phyloP scores from a whole-genome alignment of 2,888 invertebrate genomes.

The Pycnomerus fuliginosus region DNA sequence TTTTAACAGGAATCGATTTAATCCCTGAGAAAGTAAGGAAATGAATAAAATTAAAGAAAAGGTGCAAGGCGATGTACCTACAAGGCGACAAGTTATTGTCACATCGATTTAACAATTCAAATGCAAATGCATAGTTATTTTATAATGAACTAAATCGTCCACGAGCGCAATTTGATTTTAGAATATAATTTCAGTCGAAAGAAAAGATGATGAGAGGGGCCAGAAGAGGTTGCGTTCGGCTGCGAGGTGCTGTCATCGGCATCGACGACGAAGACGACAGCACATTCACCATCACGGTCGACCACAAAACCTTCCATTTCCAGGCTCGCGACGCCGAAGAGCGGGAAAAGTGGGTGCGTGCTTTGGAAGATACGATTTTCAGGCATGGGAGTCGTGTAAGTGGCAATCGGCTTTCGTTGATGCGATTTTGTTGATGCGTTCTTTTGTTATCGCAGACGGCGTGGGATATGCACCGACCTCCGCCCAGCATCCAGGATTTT shows the following conservation, averaged over 20 bases:
- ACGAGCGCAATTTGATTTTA: constrained; percentile 4
- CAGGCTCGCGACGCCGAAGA: constrained; percentile 96
- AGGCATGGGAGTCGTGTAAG: constrained; percentile 71
- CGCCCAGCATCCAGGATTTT: constrained; percentile 67
- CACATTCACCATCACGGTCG: constrained; percentile 98
- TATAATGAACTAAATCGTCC: too few species aligned
- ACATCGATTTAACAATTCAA: too few species aligned
- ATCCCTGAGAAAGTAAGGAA: too few species aligned
- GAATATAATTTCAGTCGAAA: constrained; percentile 74
- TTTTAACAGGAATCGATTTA: too few species aligned
- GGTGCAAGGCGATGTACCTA: too few species aligned
- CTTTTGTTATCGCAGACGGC: constrained; percentile 53
- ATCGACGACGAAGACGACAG: constrained; percentile 99
- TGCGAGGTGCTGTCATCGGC: constrained; percentile 96
- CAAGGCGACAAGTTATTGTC: too few species aligned
- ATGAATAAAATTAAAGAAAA: too few species aligned
- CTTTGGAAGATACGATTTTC: constrained; percentile 90
- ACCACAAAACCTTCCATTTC: constrained; percentile 99
- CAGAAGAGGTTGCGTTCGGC: constrained; percentile 93
- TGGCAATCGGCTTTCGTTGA: too few species aligned
- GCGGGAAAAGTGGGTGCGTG: constrained; percentile 94
- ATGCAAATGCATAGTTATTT: too few species aligned
- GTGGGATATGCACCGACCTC: constrained; percentile 60
- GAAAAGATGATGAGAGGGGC: constrained; percentile 99
- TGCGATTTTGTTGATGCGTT: not conserved